These are phyloP conservation scores for Galerucella calmariensis DNA, from an alignment of 2,888 invertebrate species.

Conservation along the genomic window DNA sequence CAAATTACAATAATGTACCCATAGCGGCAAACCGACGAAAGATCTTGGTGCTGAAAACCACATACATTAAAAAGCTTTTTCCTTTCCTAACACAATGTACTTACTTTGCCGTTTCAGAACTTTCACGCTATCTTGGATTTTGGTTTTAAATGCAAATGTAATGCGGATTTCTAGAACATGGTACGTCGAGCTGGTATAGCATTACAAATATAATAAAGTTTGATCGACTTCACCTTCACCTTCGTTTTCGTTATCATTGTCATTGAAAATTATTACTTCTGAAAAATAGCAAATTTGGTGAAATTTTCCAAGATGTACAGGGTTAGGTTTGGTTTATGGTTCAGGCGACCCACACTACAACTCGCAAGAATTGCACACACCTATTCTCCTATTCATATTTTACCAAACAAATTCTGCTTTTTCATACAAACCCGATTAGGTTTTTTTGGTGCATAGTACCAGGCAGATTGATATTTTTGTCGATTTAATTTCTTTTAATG, in stretches of 20 bases:
- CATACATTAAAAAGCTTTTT: slow-evolving; percentile 32
- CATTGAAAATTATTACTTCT: too few species aligned
- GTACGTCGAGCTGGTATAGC: background rate
- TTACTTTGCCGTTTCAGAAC: background rate
- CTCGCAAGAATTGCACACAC: background rate
- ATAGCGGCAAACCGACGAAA: slow-evolving; percentile 9
- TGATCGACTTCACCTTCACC: background rate
- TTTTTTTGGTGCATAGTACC: too few species aligned
- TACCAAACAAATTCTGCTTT: background rate
- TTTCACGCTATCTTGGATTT: slow-evolving; percentile 15
- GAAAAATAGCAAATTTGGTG: too few species aligned
- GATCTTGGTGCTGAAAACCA: slow-evolving; percentile 19
- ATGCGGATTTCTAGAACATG: too few species aligned
- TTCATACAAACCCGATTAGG: background rate
- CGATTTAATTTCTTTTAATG: too few species aligned
- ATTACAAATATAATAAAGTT: background rate
- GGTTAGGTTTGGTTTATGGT: background rate
- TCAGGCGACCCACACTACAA: too few species aligned
- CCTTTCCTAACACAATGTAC: slow-evolving; percentile 16
- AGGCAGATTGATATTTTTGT: too few species aligned
- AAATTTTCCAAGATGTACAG: background rate
- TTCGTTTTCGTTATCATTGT: too few species aligned
- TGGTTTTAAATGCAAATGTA: slow-evolving; percentile 1
- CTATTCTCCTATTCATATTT: background rate
- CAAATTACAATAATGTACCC: slow-evolving; percentile 19